Base-by-base conservation (phyloP, 2,888 invertebrate genomes). In the Pycnomerus fuliginosus region DNA sequence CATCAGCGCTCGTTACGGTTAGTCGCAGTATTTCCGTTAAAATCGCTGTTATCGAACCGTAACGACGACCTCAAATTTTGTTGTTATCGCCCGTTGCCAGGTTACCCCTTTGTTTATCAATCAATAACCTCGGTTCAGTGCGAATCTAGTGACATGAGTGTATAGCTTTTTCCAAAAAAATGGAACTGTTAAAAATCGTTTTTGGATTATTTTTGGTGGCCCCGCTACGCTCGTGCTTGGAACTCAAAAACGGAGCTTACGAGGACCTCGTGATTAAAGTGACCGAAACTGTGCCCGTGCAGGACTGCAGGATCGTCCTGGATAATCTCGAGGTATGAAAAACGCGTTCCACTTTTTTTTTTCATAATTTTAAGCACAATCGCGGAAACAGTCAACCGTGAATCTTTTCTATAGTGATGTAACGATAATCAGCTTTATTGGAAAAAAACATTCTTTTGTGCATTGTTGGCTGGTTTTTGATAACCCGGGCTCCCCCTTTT, bases 251-350 rank as follows among this genome's bases (percentile, higher is more conserved):
- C 52, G 71, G 73, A 13, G 76, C 72, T 34, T 76, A 76, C 55
- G 73, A 75, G 48, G 73, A 74, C 46, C 61, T 76, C 44, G 72
- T 74, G 13, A 65, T 76, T 39, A 58, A 69, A 46, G 67, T 76
- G 25, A 62, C 68, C 16, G 73, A 76, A 39, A 66, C 68, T 38
- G 75, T 76, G 2, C 74, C 75, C 1, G 65, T 64, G 14, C 61
- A 67, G 28, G 70, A 75, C 45, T 76, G 76, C 59, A 66, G 69
- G 35, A 64, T 61, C 16, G 69, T 76, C 47, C 56, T 76, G 44
- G 63, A 65, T 33, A 76, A 76, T 59, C 62, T 76, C 16, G 73
- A 76, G 75, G 76, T 76, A 64, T 68, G 10, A 38, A 12, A 10
- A 28, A 28, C 8, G 13, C 13, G 10, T 28, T 2, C 12, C 10